Evolutionary conservation across 2,113 vertebrate genomes (phyloP).

Genomic region (Lucifuga dentata): DNA sequence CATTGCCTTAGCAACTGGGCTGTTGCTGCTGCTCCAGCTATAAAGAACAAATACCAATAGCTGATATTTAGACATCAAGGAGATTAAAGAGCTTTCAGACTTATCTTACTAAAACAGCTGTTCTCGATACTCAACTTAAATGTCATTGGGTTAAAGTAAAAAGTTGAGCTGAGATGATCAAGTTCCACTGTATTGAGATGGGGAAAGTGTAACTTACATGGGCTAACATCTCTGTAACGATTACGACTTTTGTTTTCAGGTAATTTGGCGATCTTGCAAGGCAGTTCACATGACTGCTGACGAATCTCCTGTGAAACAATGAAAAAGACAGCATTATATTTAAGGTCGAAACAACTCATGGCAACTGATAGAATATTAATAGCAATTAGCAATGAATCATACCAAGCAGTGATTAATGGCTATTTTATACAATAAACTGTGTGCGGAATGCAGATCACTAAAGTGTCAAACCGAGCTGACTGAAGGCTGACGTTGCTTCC

Average conservation of each 20-base stretch:
- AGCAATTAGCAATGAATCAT: no score
- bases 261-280: conserved; percentile 94
- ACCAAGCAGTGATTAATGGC: neutral
- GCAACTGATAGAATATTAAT: no score
- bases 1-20: neutral
- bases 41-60: neutral
- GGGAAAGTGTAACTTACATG: conserved; percentile 89
- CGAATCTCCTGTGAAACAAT: conserved; percentile 88
- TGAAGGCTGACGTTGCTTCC: no score
- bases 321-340: neutral
- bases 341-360: no score
- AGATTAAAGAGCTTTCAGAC: neutral
- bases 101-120: neutral
- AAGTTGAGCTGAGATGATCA: no score
- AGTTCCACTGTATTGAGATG: neutral
- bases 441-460: no score
- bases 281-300: conserved; percentile 95
- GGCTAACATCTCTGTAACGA: conserved; percentile 99
- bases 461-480: no score
- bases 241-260: conserved; percentile 96
- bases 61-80: conserved; percentile 12
- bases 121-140: neutral
- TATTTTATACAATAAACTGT: neutral
- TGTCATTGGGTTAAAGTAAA: neutral
- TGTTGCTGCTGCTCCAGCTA: neutral